phyloP scores from a whole-genome alignment of 1,140 invertebrate genomes.

The Drosophila bocqueti region DNA sequence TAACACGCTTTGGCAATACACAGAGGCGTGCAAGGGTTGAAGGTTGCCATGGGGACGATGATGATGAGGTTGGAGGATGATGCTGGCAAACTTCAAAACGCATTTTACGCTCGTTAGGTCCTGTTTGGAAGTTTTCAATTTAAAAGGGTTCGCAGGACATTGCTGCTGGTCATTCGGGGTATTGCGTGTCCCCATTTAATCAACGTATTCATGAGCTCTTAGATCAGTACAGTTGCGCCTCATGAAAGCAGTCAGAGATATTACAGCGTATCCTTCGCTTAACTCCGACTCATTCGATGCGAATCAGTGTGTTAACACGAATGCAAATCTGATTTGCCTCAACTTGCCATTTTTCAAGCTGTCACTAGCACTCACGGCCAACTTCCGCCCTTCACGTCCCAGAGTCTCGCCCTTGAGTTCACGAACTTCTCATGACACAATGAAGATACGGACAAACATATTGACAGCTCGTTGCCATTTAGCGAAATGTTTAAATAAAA shows the following conservation, averaged over 20 bases:
- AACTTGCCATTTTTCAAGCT: slow-evolving; percentile 72
- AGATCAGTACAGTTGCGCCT: slow-evolving; percentile 17
- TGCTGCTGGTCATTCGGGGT: slow-evolving; percentile 64
- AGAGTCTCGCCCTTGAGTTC: slow-evolving; percentile 17
- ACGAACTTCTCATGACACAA: slow-evolving; percentile 53
- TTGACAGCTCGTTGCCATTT: slow-evolving; percentile 81
- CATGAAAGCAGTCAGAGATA: background rate
- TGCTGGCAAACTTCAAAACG: slow-evolving; percentile 70
- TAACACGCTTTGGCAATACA: slow-evolving; percentile 20
- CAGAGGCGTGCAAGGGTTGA: slow-evolving; percentile 45
- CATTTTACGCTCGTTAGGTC: slow-evolving; percentile 76
- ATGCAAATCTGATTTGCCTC: slow-evolving; percentile 57
- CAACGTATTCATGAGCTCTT: slow-evolving; percentile 41
- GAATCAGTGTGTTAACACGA: slow-evolving; percentile 46
- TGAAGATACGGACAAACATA: slow-evolving; percentile 77
- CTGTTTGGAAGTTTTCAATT: slow-evolving; percentile 51
- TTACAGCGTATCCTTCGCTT: slow-evolving; percentile 5
- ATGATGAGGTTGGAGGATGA: slow-evolving; percentile 54
- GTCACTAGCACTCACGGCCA: slow-evolving; percentile 60
- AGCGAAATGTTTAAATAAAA: slow-evolving; percentile 81
- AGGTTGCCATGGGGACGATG: slow-evolving; percentile 29
- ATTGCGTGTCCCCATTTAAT: slow-evolving; percentile 33
- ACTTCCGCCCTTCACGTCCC: slow-evolving; percentile 4
- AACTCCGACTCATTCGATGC: slow-evolving; percentile 38
- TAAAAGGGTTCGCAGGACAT: slow-evolving; percentile 21